A percentile compares a stretch with the other conserved stretches of the same genome.
Evolutionary conservation across 2,113 vertebrate genomes (phyloP).

Genomic region (Pseudorectes ferrugineus): DNA sequence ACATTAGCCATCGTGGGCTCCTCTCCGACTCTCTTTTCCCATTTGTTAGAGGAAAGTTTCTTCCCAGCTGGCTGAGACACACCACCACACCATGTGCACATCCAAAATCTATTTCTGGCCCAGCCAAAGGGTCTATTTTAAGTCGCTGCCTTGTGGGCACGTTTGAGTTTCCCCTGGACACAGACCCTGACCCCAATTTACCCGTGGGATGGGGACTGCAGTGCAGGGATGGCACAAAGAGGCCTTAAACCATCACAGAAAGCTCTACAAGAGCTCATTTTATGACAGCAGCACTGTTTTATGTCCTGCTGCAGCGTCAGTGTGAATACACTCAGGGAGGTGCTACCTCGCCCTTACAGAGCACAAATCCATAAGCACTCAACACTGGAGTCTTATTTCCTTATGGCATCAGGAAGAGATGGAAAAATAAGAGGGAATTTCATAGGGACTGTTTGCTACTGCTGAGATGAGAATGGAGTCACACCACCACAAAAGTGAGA

Average conservation of each 20-base stretch:
- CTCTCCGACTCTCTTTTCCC: not conserved
- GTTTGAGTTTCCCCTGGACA: not conserved
- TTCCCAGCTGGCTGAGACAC: not conserved
- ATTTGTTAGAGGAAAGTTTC: not conserved
- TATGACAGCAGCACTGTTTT: not conserved
- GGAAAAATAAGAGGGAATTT: not conserved
- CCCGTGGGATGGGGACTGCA: not conserved
- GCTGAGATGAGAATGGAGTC: not conserved
- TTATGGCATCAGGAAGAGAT: not conserved
- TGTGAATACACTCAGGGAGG: not conserved
- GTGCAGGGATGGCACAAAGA: not conserved
- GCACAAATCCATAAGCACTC: not conserved
- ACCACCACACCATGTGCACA: not conserved
- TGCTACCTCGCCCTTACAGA: rapidly evolving
- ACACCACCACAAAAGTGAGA: not conserved
- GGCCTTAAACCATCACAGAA: not conserved
- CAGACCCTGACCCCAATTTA: not conserved
- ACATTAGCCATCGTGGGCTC: not conserved
- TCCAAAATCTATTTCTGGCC: not conserved
- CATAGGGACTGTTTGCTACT: not conserved
- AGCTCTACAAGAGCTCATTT: not conserved
- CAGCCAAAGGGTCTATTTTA: not conserved
- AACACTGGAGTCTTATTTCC: not conserved
- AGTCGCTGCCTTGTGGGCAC: not conserved
- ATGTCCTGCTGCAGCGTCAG: not conserved